Evolutionary conservation across 2,113 vertebrate genomes (phyloP), one percentile per base, ranked within the genome.

Genomic region (Cricetomys ansorgei): DNA sequence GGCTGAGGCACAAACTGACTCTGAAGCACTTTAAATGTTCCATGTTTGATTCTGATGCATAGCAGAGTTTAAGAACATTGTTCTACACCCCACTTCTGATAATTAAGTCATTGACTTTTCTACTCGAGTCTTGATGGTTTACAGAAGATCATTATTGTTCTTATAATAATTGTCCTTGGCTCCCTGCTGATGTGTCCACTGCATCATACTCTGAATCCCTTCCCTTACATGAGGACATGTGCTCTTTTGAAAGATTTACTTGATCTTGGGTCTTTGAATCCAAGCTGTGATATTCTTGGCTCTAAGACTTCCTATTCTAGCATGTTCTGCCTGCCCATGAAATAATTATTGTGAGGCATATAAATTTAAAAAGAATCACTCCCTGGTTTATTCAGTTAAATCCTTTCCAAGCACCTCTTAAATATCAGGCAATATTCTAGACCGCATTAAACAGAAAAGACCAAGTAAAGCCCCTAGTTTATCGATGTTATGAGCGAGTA

Each of bases 191-290:
- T 3, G 29, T 62, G 7, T 15, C 55, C 17, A 48, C 45, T 50
- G 27, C 16, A 53, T 43, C 31, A 76, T 7, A 86, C 16, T 48
- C 12, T 50, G 17, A 10, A 88, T n/a, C 15, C n/a, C 50, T 87
- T 72, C 50, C 31, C 57, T 70, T 70, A 37, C n/a, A 48, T 77
- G 43, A 2, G 50, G 7, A 23, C 11, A 72, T 40, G n/a, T 29
- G 27, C 16, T 89, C 40, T 93, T 95, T 69, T 88, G 64, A 86
- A 62, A 76, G 15, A 80, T 92, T 73, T 92, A 31, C 55, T 96
- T 93, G 53, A 72, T 48, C n/a, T 34, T 57, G 15, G 27, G 59
- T 10, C 65, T 92, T 92, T 92, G 69, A 65, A 85, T 48, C 40
- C 37, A 59, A 31, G 27, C 25, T 27, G 37, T 92, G n/a, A 65